phyloP scores from a whole-genome alignment of 2,888 invertebrate species.

The Nasonovia ribisnigri region DNA sequence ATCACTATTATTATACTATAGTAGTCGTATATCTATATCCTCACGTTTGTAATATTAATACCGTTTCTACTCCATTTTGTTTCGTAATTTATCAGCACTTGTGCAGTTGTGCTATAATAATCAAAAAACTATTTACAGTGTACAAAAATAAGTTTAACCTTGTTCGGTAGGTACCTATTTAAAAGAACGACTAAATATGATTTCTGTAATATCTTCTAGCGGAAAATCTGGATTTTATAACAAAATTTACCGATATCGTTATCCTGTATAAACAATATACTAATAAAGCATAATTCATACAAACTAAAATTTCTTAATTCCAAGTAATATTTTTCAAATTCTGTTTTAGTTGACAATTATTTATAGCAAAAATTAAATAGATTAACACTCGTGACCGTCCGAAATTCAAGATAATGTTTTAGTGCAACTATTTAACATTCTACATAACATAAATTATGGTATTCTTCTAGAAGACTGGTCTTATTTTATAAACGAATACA shows the following conservation, averaged over 20 bases:
- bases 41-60: background rate
- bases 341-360: background rate
- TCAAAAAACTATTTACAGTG: background rate
- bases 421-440: background rate
- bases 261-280: background rate
- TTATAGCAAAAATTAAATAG: background rate
- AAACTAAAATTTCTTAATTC: background rate
- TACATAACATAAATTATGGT: background rate
- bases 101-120: background rate
- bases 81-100: background rate
- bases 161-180: background rate
- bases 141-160: background rate
- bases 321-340: background rate
- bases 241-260: background rate
- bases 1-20: background rate
- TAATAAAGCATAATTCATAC: background rate
- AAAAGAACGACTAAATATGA: background rate
- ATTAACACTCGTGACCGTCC: background rate
- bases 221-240: background rate
- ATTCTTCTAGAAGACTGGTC: background rate
- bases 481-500: background rate
- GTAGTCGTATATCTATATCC: background rate
- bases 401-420: background rate
- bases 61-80: conserved; percentile 24
- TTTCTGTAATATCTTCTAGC: background rate